Percentiles rank a stretch among this genome's conserved stretches.
Evolutionary conservation across 1,140 invertebrate species (phyloP).

Genomic region (Brachionus sp.): DNA sequence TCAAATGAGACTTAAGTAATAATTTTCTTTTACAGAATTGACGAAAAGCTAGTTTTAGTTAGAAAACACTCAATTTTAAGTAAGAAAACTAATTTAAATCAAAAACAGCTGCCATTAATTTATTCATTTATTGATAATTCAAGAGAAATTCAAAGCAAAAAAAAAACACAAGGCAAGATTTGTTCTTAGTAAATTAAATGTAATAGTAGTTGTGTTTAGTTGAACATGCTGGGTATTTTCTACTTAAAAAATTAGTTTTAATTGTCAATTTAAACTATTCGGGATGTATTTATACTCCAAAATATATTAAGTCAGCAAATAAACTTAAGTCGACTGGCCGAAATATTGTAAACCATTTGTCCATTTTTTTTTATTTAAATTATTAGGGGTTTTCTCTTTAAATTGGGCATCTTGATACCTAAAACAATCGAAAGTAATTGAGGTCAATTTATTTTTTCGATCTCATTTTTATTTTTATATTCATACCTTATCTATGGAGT

Average conservation of each 20-base stretch:
- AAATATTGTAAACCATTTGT: neutral
- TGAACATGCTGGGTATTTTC: no score
- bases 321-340: neutral
- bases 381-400: neutral
- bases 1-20: no score
- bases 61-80: neutral
- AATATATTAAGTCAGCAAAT: neutral
- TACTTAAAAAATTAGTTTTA: no score
- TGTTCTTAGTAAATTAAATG: no score
- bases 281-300: neutral
- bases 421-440: neutral
- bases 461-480: neutral
- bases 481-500: neutral
- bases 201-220: no score
- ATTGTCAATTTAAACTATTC: no score
- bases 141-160: no score
- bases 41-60: neutral
- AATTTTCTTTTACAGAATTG: neutral
- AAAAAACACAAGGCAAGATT: no score
- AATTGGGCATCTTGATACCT: neutral
- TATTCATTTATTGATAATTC: neutral
- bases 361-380: neutral
- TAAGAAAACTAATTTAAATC: neutral
- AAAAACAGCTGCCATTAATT: neutral
- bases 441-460: neutral